phyloP scores from a whole-genome alignment of 1,140 invertebrate species.

The Dreissena polymorpha region DNA sequence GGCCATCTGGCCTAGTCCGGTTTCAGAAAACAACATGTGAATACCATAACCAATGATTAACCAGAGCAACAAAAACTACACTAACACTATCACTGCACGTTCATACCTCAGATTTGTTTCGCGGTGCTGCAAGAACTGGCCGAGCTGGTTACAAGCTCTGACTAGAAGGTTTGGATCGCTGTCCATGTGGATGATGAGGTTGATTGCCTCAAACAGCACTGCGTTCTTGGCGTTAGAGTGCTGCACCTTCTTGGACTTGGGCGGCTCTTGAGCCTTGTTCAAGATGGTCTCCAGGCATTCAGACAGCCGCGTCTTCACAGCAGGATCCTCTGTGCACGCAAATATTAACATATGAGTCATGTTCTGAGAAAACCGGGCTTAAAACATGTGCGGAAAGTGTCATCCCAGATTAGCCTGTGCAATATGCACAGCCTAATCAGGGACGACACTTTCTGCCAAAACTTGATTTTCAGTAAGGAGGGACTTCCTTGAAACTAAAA shows the following conservation, averaged over 20 bases:
- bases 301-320: constrained; percentile 95
- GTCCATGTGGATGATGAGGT: constrained; percentile 99
- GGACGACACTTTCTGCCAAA: too few species aligned
- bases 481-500: too few species aligned
- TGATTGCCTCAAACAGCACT: constrained; percentile 99
- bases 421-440: too few species aligned
- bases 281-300: constrained; percentile 99
- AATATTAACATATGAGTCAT: constrained; percentile 45
- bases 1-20: too few species aligned
- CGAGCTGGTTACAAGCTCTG: constrained; percentile 98
- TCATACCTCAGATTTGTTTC: constrained; percentile 95
- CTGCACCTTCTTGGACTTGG: constrained; percentile 99
- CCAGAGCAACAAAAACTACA: too few species aligned
- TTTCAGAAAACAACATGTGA: too few species aligned
- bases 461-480: too few species aligned
- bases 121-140: constrained; percentile 98
- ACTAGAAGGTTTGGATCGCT: constrained; percentile 98
- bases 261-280: constrained; percentile 99
- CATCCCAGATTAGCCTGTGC: too few species aligned
- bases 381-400: too few species aligned
- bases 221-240: constrained; percentile 99
- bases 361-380: too few species aligned
- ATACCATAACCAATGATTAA: too few species aligned
- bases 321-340: constrained; percentile 90
- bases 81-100: too few species aligned